Base-by-base conservation (phyloP, 2,113 vertebrate species). In the Gobio gobio region DNA sequence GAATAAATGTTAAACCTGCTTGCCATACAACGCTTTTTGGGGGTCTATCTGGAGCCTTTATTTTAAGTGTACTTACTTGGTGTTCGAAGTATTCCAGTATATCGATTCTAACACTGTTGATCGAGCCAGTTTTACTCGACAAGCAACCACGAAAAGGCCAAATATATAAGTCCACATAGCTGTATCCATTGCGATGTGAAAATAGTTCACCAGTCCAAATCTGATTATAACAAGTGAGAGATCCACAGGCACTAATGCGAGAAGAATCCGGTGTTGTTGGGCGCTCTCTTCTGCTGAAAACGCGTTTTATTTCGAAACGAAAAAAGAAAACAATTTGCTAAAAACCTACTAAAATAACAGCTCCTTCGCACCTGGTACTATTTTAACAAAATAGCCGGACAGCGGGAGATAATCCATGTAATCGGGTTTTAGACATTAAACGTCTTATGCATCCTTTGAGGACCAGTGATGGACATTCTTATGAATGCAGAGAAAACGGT, bases 11-110 rank as follows among this genome's bases (percentile, higher is more conserved):
- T 36, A 47, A 73, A 24, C 2, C 40, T 47, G 40, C 70, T 47
- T 73, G 33, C 70, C 70, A 73, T 43, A 45, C 16, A 68, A 36
- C 29, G 16, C 26, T 33, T 66, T 33, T 5, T 3, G 13, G 1
- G 1, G 26, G 20, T 40, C 16, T 54, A 54, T 54, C 16, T 54
- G 51, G 20, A 68, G 33, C 1, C 3, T 36, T 3, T 22, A 56
- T 47, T 47, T 73, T n/a, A 47, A 59, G 29, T 66, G 56, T 51
- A 88, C 87, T 88, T 75, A 88, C 87, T 78, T 88, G 26, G 96
- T 96, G 92, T 99, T 99, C 86, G 98, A 98, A 82, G 97, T 98
- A 96, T 99, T 99, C 98, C 98, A 99, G 91, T 99, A 98, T 90
- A 99, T 98, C 88, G 98, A 98, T 83, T 98, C 97, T 93, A 99